Evolutionary conservation across 1,140 invertebrate species (phyloP).

Genomic region (Hyles euphorbiae): DNA sequence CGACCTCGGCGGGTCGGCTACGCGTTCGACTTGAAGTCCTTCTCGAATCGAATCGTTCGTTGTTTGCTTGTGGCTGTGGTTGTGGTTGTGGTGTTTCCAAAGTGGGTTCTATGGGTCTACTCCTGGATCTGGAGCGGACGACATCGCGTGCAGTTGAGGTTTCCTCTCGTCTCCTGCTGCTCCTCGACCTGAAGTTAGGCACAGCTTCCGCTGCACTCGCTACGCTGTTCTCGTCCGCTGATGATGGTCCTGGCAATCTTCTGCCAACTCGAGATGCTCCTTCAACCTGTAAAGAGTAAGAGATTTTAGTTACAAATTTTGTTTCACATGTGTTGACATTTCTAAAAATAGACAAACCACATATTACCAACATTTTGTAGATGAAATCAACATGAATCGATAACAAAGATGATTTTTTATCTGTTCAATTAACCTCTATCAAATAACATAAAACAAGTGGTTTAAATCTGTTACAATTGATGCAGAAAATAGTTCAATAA

Average conservation of each 20-base stretch:
- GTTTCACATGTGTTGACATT: neutral
- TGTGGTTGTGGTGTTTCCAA: conserved; percentile 26
- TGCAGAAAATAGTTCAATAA: no score
- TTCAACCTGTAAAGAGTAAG: conserved; percentile 46
- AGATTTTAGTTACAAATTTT: neutral
- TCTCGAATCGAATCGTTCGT: conserved; percentile 58
- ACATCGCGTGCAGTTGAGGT: conserved; percentile 23
- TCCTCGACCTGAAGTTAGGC: conserved; percentile 45
- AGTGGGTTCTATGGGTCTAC: conserved; percentile 29
- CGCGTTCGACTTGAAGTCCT: conserved; percentile 49
- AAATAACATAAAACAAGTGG: no score
- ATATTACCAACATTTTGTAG: neutral
- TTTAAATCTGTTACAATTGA: no score
- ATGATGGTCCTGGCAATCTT: conserved; percentile 33
- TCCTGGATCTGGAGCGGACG: conserved; percentile 38
- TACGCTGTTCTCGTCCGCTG: conserved; percentile 29
- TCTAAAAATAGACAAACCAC: neutral
- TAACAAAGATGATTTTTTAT: no score
- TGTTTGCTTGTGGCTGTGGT: conserved; percentile 23
- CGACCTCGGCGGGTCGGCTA: conserved; percentile 32
- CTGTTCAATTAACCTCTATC: no score
- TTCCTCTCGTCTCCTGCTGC: conserved; percentile 47
- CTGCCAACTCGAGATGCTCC: conserved; percentile 41
- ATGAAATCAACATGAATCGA: no score
- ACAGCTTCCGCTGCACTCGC: conserved; percentile 35